These are phyloP conservation scores for Drosophila orena DNA, from an alignment of 1,140 invertebrate species.

Conservation along the genomic window DNA sequence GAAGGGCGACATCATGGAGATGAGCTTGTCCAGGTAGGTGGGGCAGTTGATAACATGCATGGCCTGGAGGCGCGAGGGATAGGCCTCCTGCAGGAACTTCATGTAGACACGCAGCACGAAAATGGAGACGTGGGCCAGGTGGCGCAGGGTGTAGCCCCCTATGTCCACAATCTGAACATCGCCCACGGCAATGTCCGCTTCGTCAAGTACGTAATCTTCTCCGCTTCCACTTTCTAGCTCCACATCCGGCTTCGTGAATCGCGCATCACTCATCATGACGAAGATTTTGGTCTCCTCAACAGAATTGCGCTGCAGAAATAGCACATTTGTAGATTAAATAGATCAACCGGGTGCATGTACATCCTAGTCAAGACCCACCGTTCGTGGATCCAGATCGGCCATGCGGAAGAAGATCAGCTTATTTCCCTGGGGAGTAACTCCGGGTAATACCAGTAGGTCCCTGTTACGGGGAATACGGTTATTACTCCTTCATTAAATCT, in stretches of 20 bases:
- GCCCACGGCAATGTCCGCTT: slow-evolving; percentile 84
- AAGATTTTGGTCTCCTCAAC: slow-evolving; percentile 88
- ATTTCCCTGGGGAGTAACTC: slow-evolving; percentile 86
- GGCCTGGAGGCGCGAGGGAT: slow-evolving; percentile 90
- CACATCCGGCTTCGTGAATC: slow-evolving; percentile 85
- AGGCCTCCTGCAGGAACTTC: slow-evolving; percentile 88
- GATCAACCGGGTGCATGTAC: too few species aligned
- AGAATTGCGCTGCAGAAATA: slow-evolving; percentile 86
- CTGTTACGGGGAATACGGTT: slow-evolving; percentile 69
- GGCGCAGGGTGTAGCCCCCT: slow-evolving; percentile 87
- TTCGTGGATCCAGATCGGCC: slow-evolving; percentile 60
- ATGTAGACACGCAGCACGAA: slow-evolving; percentile 85
- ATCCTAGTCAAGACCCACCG: slow-evolving; percentile 31
- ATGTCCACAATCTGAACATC: slow-evolving; percentile 90
- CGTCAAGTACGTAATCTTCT: neutral
- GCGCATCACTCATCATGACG: slow-evolving; percentile 88
- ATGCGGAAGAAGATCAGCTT: slow-evolving; percentile 76
- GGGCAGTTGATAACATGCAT: slow-evolving; percentile 90
- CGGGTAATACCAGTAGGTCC: slow-evolving; percentile 87
- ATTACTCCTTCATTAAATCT: neutral
- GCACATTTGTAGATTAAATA: neutral
- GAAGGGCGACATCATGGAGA: slow-evolving; percentile 88
- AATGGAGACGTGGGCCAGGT: slow-evolving; percentile 88
- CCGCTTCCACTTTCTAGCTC: slow-evolving; percentile 1
- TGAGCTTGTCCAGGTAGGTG: slow-evolving; percentile 87